Base-by-base conservation (phyloP, 2,113 vertebrate species). In the Neodontobutis hainanensis region DNA sequence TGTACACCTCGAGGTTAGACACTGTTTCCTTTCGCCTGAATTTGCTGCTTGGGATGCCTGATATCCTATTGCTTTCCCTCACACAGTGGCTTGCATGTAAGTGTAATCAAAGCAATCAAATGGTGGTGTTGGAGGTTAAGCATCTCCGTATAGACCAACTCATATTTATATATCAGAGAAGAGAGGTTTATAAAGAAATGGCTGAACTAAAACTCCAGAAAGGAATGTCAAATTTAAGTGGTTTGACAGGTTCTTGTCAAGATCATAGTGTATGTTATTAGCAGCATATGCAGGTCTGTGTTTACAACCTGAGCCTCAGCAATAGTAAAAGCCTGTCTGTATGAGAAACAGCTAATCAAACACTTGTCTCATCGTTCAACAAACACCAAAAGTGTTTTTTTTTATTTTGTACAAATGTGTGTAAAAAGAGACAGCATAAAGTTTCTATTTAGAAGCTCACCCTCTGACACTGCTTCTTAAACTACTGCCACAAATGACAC, bases 1-100 rank as follows among this genome's bases (percentile, higher is more conserved):
- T 93, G 92, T 88, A 86, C 91, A 89, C 82, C 93, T 91, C 92
- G 93, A 93, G 93, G 93, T 94, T 91, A 93, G 91, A 93, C 69
- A 88, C 86, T 84, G 84, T 86, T 86, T 89, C 86, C 76, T 81
- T 86, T 82, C 36, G 58, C 81, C 79, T 90, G 82, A 77, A 80
- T 81, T 51, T 70, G 80, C 88, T 82, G 79, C 83, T 84, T 88
- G 82, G 80, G 75, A 84, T 89, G 77, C 82, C 82, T 90, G 85
- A 27, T 27, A 27, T 85, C 67, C 62, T 81, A 14, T 75, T 68
- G 63, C 82, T 73, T 82, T 43, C 58, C 62, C 57, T 56, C 49
- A 48, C 65, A 55, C 61, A 56, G 42, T n/a, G 19, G 60, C 45
- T 52, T 61, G 65, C 52, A 59, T 46, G 73, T 10, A 57, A 59